phyloP scores from a whole-genome alignment of 2,888 invertebrate genomes.

The Augochlorella aurata region DNA sequence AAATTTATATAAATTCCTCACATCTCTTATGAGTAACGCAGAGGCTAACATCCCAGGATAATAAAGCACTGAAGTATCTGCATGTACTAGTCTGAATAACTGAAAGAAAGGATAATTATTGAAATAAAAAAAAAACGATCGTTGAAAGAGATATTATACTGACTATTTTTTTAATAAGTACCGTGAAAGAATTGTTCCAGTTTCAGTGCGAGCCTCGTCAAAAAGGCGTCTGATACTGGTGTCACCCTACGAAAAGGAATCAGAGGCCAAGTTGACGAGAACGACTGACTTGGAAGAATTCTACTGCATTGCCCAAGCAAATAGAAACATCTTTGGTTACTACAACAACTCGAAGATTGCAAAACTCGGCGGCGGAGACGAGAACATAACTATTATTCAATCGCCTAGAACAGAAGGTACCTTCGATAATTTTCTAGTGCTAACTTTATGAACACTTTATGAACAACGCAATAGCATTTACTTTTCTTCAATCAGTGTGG shows the following conservation, averaged over 20 bases:
- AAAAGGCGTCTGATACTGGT: constrained; percentile 73
- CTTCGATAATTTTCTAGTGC: background rate
- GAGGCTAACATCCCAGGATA: background rate
- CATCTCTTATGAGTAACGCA: background rate
- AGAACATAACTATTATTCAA: constrained; percentile 68
- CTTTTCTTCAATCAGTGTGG: constrained; percentile 63
- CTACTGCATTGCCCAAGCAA: constrained; percentile 57
- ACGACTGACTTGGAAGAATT: constrained; percentile 59
- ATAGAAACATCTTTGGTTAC: constrained; percentile 51
- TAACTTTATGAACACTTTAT: background rate
- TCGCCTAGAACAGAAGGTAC: constrained; percentile 69
- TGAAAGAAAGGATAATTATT: background rate
- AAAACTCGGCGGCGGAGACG: constrained; percentile 71
- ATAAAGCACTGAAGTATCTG: background rate
- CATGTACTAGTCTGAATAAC: background rate
- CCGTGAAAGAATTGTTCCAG: constrained; percentile 19
- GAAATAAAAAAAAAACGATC: background rate
- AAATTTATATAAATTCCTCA: background rate
- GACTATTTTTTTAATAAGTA: background rate
- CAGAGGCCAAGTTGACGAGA: constrained; percentile 65
- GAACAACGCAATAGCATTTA: background rate
- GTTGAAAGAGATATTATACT: too few relatives aligned
- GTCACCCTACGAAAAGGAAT: constrained; percentile 71
- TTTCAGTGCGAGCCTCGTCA: constrained; percentile 65
- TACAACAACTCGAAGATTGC: constrained; percentile 63